Base-by-base conservation (phyloP, 2,113 vertebrate genomes). In the Eonycteris spelaea region DNA sequence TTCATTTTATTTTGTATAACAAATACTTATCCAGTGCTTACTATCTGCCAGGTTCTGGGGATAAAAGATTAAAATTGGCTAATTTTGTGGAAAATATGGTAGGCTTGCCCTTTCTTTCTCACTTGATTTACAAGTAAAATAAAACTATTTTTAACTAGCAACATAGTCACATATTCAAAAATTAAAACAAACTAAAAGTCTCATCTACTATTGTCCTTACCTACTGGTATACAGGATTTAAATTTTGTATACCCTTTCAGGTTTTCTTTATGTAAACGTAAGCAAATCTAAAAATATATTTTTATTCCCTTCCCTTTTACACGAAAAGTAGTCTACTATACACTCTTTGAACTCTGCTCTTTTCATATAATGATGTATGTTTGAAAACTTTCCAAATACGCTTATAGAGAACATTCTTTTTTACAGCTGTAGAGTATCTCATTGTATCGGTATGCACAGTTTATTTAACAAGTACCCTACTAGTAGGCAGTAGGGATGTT, bases 261-360 rank as follows among this genome's bases (percentile, higher is more conserved):
- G 63, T 79, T 83, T 86, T 83, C 57, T 70, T 91, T 61, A 38
- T 55, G 15, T 48, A 93, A 87, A 95, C 51, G 67, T n/a, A 86
- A 59, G 35, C 19, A 86, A 75, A 84, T 75, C 74, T 15, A 14
- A 90, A 86, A 53, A 57, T 11, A n/a, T 33, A 61, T 82, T 68
- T 45, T 70, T 75, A 75, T 26, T 40, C 21, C 45, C n/a, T 10
- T 51, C 33, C 24, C 1, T 15, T 78, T 73, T 65, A 79, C 6
- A 82, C n/a, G 95, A 90, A 65, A 90, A 61, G 24, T 79, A 45
- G 51, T 85, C 91, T 67, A 78, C 38, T 38, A 22, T 15, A 68
- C 33, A 79, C 15, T 84, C 18, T 79, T 78, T 79, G 15, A 78
- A 84, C 75, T 84, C 51, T 83, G 38, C 33, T 59, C 63, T 97